phyloP scores from a whole-genome alignment of 2,888 invertebrate genomes.

The Dioctria linearis region DNA sequence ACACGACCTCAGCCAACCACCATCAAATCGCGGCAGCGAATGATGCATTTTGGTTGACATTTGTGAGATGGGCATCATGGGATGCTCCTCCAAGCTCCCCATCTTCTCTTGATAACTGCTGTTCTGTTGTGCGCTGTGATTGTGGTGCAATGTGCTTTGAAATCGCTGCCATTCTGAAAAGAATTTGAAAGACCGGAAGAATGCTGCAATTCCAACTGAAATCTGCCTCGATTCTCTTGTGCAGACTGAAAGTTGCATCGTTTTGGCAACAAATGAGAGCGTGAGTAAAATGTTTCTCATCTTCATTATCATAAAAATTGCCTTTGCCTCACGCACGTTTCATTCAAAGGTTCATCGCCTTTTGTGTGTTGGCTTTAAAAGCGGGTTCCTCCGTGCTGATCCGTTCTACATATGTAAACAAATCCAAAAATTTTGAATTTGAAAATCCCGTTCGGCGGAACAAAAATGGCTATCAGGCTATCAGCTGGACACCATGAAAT shows the following conservation, averaged over 20 bases:
- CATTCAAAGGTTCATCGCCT: constrained; percentile 34
- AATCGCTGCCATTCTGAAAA: constrained; percentile 1
- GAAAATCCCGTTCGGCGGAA: no score
- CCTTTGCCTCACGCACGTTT: constrained; percentile 1
- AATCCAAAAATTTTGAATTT: not conserved
- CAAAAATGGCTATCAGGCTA: no score
- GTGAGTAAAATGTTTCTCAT: no score
- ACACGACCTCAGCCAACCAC: not conserved
- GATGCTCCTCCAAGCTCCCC: not conserved
- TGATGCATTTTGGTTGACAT: constrained; percentile 15
- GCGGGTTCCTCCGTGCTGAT: no score
- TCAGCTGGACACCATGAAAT: no score
- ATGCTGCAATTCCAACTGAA: not conserved
- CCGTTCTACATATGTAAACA: no score
- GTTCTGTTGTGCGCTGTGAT: not conserved
- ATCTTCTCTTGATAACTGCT: constrained; percentile 9
- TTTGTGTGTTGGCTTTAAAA: not conserved
- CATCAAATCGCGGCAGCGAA: constrained; percentile 24
- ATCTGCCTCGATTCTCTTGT: not conserved
- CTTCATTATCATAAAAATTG: no score
- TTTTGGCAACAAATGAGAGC: no score
- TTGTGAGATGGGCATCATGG: not conserved
- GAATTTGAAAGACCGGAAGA: not conserved
- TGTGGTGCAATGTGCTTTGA: not conserved
- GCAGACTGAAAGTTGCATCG: no score